A percentile compares a stretch with the other conserved stretches of the same genome.
phyloP scores from a whole-genome alignment of 2,797 vertebrate species.

The Heliangelus exortis region DNA sequence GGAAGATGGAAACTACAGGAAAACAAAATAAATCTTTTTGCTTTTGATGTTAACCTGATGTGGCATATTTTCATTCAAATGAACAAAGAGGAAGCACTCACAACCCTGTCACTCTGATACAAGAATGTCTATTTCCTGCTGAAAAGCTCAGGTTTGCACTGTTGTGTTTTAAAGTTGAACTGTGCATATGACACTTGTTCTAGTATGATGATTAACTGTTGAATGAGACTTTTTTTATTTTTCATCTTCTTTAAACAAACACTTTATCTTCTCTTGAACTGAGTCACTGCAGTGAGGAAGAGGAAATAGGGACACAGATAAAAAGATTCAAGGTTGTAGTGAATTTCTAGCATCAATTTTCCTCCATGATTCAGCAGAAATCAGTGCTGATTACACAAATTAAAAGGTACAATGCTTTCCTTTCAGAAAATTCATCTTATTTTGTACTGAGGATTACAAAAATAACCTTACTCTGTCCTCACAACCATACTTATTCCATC shows the following conservation, averaged over 20 bases:
- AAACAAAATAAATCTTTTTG: not conserved
- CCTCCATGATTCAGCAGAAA: not conserved
- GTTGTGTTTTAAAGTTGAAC: not conserved
- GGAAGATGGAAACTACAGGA: not conserved
- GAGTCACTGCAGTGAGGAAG: not conserved
- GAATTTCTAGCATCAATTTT: not conserved
- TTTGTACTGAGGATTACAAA: not conserved
- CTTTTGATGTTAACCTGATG: not conserved
- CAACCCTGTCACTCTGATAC: not conserved
- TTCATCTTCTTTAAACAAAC: not conserved
- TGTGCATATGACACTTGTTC: not conserved
- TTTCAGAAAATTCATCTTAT: not conserved
- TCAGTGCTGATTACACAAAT: not conserved
- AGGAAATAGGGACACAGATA: not conserved
- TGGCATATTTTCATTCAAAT: not conserved
- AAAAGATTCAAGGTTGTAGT: not conserved
- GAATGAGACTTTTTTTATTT: not conserved
- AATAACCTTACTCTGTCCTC: not conserved
- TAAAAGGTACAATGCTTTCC: not conserved
- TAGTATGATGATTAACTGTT: not conserved
- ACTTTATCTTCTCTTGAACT: not conserved
- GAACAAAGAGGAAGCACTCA: not conserved
- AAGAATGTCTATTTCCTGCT: conserved; percentile 14
- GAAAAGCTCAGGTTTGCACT: conserved; percentile 5
- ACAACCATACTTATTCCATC: not conserved